Conservation (phyloP, 2,113 vertebrate species). For the Cebidichthys violaceus region DNA sequence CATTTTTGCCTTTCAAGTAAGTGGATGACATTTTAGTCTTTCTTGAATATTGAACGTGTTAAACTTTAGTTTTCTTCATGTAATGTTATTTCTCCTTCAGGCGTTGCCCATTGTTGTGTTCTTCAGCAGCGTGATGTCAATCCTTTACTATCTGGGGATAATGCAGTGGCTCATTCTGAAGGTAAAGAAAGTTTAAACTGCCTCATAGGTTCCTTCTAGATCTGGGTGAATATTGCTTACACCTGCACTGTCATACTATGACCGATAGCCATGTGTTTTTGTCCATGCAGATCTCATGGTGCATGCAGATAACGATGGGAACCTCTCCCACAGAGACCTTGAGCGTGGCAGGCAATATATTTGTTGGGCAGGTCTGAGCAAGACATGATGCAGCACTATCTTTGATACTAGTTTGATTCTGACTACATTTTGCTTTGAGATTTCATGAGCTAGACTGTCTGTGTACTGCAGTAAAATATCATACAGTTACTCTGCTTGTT, state of each 20-base stretch:
- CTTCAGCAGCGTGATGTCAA: conserved; percentile 95
- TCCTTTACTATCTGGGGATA: conserved; percentile 92
- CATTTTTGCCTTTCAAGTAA: conserved; percentile 95
- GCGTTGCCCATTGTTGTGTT: conserved; percentile 92
- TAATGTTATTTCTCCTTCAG: conserved; percentile 74
- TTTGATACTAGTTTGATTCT: neutral
- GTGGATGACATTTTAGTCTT: conserved; percentile 35
- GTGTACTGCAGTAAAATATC: neutral
- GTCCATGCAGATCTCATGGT: conserved; percentile 90
- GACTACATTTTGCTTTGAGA: neutral
- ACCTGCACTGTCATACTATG: conserved; percentile 13
- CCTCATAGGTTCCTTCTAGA: neutral
- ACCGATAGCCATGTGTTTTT: conserved; percentile 54
- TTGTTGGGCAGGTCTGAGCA: conserved; percentile 91
- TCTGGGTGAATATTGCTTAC: neutral
- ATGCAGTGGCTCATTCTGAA: conserved; percentile 96
- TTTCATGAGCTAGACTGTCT: neutral
- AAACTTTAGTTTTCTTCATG: neutral
- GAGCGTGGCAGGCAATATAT: conserved; percentile 96
- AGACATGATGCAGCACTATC: conserved; percentile 1
- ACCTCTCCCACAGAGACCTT: conserved; percentile 92
- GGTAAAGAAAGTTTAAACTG: conserved; percentile 79
- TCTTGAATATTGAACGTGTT: neutral
- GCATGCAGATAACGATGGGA: conserved; percentile 93
- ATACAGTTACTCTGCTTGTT: neutral